Base-by-base conservation (phyloP, 1,140 invertebrate genomes). In the Armadillidium nasatum region DNA sequence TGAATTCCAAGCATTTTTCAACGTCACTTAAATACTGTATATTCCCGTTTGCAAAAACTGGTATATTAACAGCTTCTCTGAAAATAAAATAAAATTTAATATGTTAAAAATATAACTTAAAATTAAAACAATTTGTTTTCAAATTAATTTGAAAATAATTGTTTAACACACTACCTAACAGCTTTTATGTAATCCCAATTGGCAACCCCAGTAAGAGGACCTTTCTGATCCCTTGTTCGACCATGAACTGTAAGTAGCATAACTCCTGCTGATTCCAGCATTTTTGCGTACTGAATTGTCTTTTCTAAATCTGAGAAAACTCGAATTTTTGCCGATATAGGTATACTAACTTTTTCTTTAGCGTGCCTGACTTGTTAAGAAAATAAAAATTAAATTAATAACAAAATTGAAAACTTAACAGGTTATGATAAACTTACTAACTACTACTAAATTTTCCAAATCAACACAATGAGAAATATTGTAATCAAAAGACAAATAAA, bases 31-130 rank as follows among this genome's bases (percentile, higher is more conserved):
- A 84, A 82, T 91, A 94, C 84, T 98, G 93, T 79, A 99, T 96
- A 83, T 99, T 99, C 7, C 97, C 97, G 88, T 99, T 99, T 7
- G 96, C 95, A 83, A 99, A 90, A 77, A 99, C 93, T 23, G 97
- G 97, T 82, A 99, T 92, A 75, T 89, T 91, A 9, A 98, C 89
- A 75, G 89, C 89, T 79, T 95, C 87, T 82, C 94, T 96, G 82
- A 68, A 87, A 87, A 33, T 6, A 33, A 33, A 33, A 33, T 33
- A 3, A 33, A 33, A 33, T 33, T 33, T 23, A n/a, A 21, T 3
- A 81, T 73, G 76, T n/a, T 72, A 72, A 72, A 22, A 50, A 54
- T 66, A 70, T 68, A 80, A 50, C 72, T 60, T 22, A 75, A 21
- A 72, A 15, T n/a, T 0, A 23, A 19, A 21, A 43, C 13, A 33